phyloP scores from a whole-genome alignment of 2,888 invertebrate genomes.

The Ligdia adustata region DNA sequence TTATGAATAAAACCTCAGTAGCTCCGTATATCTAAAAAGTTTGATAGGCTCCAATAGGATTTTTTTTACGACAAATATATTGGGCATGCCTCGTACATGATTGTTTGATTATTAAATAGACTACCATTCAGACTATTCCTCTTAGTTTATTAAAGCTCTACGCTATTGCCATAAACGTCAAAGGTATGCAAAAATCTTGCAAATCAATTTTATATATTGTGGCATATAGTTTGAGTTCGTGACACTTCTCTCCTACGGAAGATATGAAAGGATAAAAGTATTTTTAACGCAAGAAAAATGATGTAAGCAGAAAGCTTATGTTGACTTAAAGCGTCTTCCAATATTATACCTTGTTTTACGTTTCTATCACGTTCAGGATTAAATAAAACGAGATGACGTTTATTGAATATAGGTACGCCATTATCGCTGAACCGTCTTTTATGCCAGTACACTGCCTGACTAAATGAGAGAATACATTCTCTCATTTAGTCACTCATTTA shows the following conservation, averaged over 20 bases:
- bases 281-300: conserved; percentile 34
- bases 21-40: too few relatives aligned
- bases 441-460: not conserved
- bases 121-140: too few relatives aligned
- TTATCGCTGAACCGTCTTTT: conserved; percentile 5
- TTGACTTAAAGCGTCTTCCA: conserved; percentile 42
- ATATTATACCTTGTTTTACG: conserved; percentile 45
- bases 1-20: too few relatives aligned
- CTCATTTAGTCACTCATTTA: too few relatives aligned
- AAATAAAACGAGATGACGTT: conserved; percentile 25
- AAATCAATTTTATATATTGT: conserved; percentile 18
- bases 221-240: conserved; percentile 27
- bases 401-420: conserved; percentile 15
- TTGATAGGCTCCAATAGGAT: too few relatives aligned
- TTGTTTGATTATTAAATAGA: too few relatives aligned
- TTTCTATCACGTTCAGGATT: conserved; percentile 48
- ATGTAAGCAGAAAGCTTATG: conserved; percentile 41
- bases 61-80: too few relatives aligned
- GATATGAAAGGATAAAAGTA: conserved; percentile 36
- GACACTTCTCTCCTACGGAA: conserved; percentile 32
- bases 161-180: too few relatives aligned
- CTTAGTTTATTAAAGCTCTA: too few relatives aligned
- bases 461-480: too few relatives aligned
- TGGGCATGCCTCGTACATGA: too few relatives aligned
- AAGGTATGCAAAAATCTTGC: conserved; percentile 5